Evolutionary conservation across 2,888 invertebrate species (phyloP), one percentile per base, ranked within the genome.

Genomic region (Mythimna lalbum): DNA sequence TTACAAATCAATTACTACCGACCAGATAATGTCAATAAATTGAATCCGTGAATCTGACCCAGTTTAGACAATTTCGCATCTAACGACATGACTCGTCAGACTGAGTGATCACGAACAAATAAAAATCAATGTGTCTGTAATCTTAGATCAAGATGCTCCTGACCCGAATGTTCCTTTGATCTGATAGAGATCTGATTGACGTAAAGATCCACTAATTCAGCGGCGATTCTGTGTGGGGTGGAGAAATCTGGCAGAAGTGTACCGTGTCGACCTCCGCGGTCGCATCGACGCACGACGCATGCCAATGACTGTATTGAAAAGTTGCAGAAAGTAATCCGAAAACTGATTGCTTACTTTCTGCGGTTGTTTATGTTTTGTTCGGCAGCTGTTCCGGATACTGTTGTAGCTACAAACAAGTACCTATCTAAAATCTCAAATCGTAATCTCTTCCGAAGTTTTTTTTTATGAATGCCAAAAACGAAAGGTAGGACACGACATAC

Each of bases 121-220:
- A 89, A 90, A 90, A 90, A 90, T 88, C 89, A 90, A 92, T 89
- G 89, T 91, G 90, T 90, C 90, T 87, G 86, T 81, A 90, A 92
- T 92, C 91, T 89, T 31, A 68, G 89, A 93, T 93, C 93, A 80
- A 76, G 93, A 93, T 87, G 88, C 87, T 89, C 87, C 89, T 94
- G 91, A 94, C 95, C 94, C 87, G 90, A 93, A 95, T 94, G 92
- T 91, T 90, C 33, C 27, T 36, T 50, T 77, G 69, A 77, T 57
- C 1, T 90, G 94, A 94, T 94, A 91, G 87, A 85, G 75, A 86
- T 94, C 94, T 91, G 90, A 92, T 89, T 92, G 94, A 94, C 91
- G 90, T 90, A 91, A 91, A 94, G 93, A 93, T 93, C 89, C 92
- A 92, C 91, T 90, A 90, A 92, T 91, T 88, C 87, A 78, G 85